phyloP scores from a whole-genome alignment of 2,888 invertebrate genomes.

The Andrena minutula region DNA sequence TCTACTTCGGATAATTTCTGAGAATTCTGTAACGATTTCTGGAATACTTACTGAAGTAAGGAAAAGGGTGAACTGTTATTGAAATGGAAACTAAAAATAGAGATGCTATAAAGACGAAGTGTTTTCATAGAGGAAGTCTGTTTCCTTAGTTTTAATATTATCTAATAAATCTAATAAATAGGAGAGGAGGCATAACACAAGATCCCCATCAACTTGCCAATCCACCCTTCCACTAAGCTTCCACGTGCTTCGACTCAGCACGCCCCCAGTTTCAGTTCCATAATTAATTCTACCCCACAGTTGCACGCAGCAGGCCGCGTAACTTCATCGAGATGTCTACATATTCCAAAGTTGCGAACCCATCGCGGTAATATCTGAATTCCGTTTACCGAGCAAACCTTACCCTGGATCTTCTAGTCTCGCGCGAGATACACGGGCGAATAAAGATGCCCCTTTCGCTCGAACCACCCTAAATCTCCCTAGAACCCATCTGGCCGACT shows the following conservation, averaged over 20 bases:
- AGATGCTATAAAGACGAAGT: background rate
- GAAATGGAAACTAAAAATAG: background rate
- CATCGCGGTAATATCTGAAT: background rate
- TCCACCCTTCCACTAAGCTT: too few relatives aligned
- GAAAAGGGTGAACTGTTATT: too few relatives aligned
- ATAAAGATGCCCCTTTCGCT: background rate
- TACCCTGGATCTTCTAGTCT: background rate
- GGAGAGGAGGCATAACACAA: too few relatives aligned
- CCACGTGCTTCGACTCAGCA: too few relatives aligned
- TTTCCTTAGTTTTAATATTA: too few relatives aligned
- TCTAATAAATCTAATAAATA: too few relatives aligned
- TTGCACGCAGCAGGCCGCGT: background rate
- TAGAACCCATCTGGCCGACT: background rate
- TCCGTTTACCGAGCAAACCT: background rate
- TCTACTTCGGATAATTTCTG: constrained; percentile 34
- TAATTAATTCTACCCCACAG: background rate
- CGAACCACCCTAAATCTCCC: background rate
- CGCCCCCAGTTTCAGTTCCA: too few relatives aligned
- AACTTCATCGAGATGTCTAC: background rate
- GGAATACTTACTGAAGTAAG: background rate
- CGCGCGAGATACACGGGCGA: background rate
- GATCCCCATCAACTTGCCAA: too few relatives aligned
- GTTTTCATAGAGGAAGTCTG: background rate
- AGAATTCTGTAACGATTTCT: constrained; percentile 3
- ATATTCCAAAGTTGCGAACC: background rate